These are phyloP conservation scores for Hydrolagus affinis DNA, from an alignment of 2,113 vertebrate species.

Conservation along the genomic window DNA sequence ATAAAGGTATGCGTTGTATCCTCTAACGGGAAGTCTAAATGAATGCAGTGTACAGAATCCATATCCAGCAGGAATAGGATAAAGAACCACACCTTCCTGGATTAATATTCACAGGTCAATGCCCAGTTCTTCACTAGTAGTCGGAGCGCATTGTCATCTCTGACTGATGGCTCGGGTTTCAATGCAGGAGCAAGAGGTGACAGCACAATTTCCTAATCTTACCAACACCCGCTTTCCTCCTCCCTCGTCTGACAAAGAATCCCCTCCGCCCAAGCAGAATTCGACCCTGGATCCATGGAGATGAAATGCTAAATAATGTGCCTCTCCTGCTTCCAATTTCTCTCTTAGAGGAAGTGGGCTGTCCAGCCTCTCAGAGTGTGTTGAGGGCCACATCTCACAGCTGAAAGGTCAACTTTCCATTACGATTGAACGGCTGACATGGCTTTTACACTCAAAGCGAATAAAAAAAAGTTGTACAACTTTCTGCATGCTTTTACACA, in stretches of 20 bases:
- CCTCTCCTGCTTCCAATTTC: background rate
- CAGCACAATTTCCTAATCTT: background rate
- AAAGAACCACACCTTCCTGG: too few relatives aligned
- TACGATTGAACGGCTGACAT: background rate
- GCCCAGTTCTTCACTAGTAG: too few relatives aligned
- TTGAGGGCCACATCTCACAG: background rate
- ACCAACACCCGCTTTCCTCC: background rate
- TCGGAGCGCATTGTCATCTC: background rate
- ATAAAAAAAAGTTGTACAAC: background rate
- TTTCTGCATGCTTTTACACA: background rate
- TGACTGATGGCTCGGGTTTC: background rate
- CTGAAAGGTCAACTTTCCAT: background rate
- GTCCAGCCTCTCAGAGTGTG: too few relatives aligned
- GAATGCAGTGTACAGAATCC: too few relatives aligned
- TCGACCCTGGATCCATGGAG: background rate
- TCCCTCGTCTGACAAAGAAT: background rate
- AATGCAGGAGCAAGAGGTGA: background rate
- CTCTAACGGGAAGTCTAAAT: too few relatives aligned
- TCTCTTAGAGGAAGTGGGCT: background rate
- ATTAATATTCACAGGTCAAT: too few relatives aligned
- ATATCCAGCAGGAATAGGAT: too few relatives aligned
- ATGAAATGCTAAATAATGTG: background rate
- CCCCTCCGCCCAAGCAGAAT: background rate
- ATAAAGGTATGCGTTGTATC: too few relatives aligned
- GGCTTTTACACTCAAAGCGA: background rate